Conservation (phyloP, 2,888 invertebrate species). For the Amorpha juglandis region DNA sequence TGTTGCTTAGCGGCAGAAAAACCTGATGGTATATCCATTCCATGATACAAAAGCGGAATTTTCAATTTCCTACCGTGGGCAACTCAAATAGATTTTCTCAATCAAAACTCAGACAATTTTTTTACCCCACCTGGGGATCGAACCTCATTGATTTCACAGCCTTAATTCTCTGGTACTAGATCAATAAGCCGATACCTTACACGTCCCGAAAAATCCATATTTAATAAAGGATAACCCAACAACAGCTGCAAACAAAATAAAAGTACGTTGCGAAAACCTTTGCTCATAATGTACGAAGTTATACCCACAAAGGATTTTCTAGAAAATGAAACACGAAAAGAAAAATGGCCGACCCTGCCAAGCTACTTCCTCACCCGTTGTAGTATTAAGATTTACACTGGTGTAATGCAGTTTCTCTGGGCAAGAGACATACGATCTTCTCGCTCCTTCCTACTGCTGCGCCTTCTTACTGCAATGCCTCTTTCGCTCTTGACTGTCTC, state of each 20-base stretch:
- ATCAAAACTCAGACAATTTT: too few species aligned
- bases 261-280: background rate
- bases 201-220: background rate
- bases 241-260: constrained; percentile 6
- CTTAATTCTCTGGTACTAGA: too few species aligned
- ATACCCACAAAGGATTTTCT: constrained; percentile 20
- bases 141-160: too few species aligned
- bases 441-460: background rate
- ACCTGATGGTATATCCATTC: too few species aligned
- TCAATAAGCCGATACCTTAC: background rate
- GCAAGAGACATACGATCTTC: constrained; percentile 14
- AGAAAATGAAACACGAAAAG: constrained; percentile 19
- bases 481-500: background rate
- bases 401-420: constrained; percentile 20
- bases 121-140: too few species aligned
- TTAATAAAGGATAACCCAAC: background rate
- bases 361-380: constrained; percentile 14
- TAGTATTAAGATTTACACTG: constrained; percentile 18
- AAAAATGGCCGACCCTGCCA: constrained; percentile 13
- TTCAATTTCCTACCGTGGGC: too few species aligned
- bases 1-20: too few species aligned
- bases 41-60: too few species aligned
- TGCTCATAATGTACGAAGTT: constrained; percentile 9
- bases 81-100: too few species aligned
- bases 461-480: background rate